These are phyloP conservation scores for Centropristis striata DNA, from an alignment of 2,113 vertebrate genomes.

Conservation along the genomic window DNA sequence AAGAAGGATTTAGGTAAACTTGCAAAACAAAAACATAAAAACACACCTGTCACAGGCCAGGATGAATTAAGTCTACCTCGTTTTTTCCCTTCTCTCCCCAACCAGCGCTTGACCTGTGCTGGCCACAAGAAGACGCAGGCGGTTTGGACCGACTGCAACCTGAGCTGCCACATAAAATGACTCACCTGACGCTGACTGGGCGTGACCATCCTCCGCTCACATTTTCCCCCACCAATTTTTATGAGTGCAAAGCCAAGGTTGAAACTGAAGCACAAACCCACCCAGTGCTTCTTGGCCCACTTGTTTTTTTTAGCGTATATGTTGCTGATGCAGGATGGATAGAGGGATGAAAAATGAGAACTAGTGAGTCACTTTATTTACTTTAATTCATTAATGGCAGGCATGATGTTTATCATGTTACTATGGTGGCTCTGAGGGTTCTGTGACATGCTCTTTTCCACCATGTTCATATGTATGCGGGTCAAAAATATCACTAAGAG, in stretches of 20 bases:
- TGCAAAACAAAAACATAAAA: constrained; percentile 50
- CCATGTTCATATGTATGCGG: constrained; percentile 24
- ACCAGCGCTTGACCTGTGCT: constrained; percentile 68
- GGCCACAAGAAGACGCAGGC: constrained; percentile 63
- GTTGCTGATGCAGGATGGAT: constrained; percentile 74
- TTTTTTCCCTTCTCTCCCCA: constrained; percentile 66
- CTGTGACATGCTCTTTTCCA: constrained; percentile 53
- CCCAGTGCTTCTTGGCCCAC: constrained; percentile 58
- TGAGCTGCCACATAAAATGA: constrained; percentile 82
- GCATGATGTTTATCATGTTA: constrained; percentile 69
- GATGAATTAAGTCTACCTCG: constrained; percentile 64
- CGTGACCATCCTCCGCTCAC: constrained; percentile 74
- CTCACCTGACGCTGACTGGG: constrained; percentile 83
- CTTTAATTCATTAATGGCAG: constrained; percentile 55
- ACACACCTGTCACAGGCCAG: constrained; percentile 68
- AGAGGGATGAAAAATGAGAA: constrained; percentile 69
- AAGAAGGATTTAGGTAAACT: constrained; percentile 61
- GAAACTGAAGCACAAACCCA: constrained; percentile 73
- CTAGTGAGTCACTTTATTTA: constrained; percentile 71
- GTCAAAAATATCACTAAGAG: constrained; percentile 22
- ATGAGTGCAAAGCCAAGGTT: constrained; percentile 67
- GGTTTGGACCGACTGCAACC: constrained; percentile 78
- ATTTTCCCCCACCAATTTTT: constrained; percentile 75
- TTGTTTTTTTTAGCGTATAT: constrained; percentile 75
- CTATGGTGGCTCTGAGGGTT: constrained; percentile 49